Percentiles rank a stretch among this genome's conserved stretches.
Conservation (phyloP, 2,797 vertebrate genomes). For the Oreonectes daqikongensis region DNA sequence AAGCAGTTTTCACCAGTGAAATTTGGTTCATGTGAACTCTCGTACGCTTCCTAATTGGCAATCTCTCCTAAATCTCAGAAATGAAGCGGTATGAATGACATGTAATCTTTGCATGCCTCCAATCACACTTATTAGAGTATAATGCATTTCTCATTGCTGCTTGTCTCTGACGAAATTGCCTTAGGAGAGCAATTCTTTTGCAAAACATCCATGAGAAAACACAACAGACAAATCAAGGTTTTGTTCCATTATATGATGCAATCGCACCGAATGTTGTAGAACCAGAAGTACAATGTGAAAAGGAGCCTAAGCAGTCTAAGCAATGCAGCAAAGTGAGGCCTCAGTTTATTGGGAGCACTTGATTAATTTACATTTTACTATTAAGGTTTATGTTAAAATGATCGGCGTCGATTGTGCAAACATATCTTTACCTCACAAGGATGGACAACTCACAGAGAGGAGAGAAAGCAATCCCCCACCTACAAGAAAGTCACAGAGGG, state of each 20-base stretch:
- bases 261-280: no score
- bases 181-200: neutral
- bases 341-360: neutral
- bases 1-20: neutral
- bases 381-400: slow-evolving; percentile 26
- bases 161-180: neutral
- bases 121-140: slow-evolving; percentile 8
- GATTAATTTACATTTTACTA: neutral
- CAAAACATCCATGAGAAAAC: neutral
- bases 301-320: neutral
- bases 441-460: slow-evolving; percentile 34
- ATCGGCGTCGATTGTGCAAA: slow-evolving; percentile 30
- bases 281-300: no score
- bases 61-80: neutral
- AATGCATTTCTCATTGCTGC: slow-evolving; percentile 4
- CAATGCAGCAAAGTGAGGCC: neutral
- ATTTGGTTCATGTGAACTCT: neutral
- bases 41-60: neutral
- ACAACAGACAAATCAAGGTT: neutral
- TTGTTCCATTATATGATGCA: neutral
- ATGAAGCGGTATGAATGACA: neutral
- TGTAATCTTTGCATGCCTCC: slow-evolving; percentile 3
- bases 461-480: slow-evolving; percentile 47
- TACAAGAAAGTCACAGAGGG: slow-evolving; percentile 67
- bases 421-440: slow-evolving; percentile 25